Percentiles rank a stretch among this genome's conserved stretches.
Conservation (phyloP, 1,140 invertebrate species). For the Eueides isabella region DNA sequence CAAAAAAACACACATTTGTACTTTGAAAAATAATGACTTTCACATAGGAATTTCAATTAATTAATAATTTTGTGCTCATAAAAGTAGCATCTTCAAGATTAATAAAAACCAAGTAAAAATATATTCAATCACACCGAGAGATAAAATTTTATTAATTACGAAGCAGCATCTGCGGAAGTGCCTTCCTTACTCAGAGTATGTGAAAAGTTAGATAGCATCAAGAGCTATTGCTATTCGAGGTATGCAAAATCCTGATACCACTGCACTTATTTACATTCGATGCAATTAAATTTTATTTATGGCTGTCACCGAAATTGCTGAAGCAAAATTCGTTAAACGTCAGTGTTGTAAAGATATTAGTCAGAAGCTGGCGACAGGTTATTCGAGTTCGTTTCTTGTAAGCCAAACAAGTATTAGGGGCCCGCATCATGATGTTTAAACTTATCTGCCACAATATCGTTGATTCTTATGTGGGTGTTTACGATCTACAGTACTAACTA, state of each 20-base stretch:
- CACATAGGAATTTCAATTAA: background rate
- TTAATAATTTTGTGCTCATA: background rate
- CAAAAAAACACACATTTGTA: background rate
- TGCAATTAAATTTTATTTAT: slow-evolving; percentile 49
- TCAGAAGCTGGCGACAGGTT: slow-evolving; percentile 59
- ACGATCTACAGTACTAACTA: background rate
- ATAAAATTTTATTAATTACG: background rate
- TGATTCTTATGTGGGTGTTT: background rate
- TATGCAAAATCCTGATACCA: slow-evolving; percentile 22
- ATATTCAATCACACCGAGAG: background rate
- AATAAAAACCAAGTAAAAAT: background rate
- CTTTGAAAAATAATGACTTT: background rate
- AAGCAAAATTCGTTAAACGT: slow-evolving; percentile 43
- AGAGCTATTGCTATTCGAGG: slow-evolving; percentile 17
- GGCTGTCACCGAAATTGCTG: slow-evolving; percentile 42
- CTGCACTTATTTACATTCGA: slow-evolving; percentile 27
- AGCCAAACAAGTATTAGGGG: slow-evolving; percentile 56
- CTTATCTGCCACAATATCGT: slow-evolving; percentile 16
- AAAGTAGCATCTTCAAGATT: background rate
- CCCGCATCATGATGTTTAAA: slow-evolving; percentile 31
- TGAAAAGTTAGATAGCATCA: slow-evolving; percentile 20
- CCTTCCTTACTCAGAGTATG: background rate
- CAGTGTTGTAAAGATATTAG: slow-evolving; percentile 48
- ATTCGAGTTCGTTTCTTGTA: slow-evolving; percentile 59
- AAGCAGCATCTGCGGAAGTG: background rate